Evolutionary conservation across 2,113 vertebrate species (phyloP), one percentile per base, ranked within the genome.

Genomic region (Chloroceryle aenea): DNA sequence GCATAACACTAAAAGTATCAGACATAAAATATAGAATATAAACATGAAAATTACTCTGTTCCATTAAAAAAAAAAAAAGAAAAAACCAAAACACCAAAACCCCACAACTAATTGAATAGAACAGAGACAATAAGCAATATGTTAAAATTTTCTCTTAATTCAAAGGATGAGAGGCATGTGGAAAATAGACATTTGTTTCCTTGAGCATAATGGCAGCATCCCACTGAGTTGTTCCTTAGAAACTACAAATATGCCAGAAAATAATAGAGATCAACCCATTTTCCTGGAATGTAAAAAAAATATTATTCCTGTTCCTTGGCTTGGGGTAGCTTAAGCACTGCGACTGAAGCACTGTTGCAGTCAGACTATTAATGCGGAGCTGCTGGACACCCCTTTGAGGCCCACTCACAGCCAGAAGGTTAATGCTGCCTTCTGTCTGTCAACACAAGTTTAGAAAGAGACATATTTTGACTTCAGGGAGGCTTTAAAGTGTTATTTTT

Each of bases 1-100:
- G 64, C 76, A 78, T 85, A 94, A 34, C 73, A 96, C 43, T 40
- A 73, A 86, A 92, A 87, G 32, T 22, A 72, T 90, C 87, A 90
- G 75, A 87, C 53, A 75, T 16, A 17, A 90, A 94, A 91, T 78
- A 64, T 3, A 83, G 63, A 78, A 20, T 68, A 93, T 52, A 96
- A 96, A 87, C 78, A 92, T 0, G 1, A 45, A 61, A 93, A 86
- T 86, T 64, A 68, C 25, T 66, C 38, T 61, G 26, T 59, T 80
- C 43, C 34, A 88, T 71, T 71, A 3, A 42, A 89, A 81, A 67
- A 10, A n/a, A 52, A 9, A 1, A 3, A 25, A 11, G 53, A 22
- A 47, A 6, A 26, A 48, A 43, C 47, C 32, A 13, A 48, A 11
- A 42, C 19, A 52, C 9, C 27, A 63, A 68, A 62, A 74, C 7